Percentiles rank a stretch among this genome's conserved stretches.
Evolutionary conservation across 2,113 vertebrate species (phyloP).

Genomic region (Eulemur rufifrons): DNA sequence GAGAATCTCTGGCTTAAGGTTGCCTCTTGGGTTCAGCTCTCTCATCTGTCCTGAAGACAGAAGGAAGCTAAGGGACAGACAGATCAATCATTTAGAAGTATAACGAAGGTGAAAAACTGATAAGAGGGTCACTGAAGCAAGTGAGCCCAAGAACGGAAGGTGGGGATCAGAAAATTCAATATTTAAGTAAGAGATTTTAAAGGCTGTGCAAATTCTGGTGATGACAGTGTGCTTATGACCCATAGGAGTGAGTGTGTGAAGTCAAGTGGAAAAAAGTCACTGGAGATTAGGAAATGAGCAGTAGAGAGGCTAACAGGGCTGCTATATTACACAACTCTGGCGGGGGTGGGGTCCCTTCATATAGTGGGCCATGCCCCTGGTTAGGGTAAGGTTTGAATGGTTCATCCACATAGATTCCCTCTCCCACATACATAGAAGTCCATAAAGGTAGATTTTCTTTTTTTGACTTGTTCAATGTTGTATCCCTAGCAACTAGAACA

Average conservation of each 20-base stretch:
- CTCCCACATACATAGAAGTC: not conserved
- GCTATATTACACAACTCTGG: not conserved
- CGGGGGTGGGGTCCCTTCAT: not conserved
- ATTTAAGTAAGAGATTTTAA: not conserved
- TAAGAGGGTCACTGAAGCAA: not conserved
- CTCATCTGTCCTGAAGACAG: not conserved
- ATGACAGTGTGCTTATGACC: not conserved
- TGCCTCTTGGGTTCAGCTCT: not conserved
- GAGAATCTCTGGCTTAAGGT: not conserved
- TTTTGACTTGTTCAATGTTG: not conserved
- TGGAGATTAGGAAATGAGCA: not conserved
- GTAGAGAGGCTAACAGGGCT: not conserved
- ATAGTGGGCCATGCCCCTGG: not conserved
- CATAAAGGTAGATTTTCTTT: not conserved
- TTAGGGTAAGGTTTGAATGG: not conserved
- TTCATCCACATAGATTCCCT: not conserved
- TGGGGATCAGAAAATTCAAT: not conserved
- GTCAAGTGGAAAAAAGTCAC: not conserved
- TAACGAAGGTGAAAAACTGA: not conserved
- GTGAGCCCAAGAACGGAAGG: not conserved
- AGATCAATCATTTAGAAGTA: not conserved
- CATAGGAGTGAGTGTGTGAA: not conserved
- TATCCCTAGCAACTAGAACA: not conserved
- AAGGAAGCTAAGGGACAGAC: not conserved
- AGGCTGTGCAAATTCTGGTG: not conserved